Evolutionary conservation across 2,113 vertebrate species (phyloP).

Genomic region (Nothoprocta perdicaria): DNA sequence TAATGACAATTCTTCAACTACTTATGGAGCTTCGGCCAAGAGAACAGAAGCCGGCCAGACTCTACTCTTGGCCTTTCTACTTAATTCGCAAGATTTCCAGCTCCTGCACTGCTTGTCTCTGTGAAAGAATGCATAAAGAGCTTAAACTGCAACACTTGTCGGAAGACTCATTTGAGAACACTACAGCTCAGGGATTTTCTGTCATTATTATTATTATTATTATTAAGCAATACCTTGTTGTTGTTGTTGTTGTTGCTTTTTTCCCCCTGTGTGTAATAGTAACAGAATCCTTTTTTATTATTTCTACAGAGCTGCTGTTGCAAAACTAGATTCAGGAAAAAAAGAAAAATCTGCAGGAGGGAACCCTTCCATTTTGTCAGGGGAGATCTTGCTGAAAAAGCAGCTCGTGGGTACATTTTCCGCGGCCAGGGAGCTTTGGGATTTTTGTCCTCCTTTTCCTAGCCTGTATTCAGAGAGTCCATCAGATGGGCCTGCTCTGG

Average conservation of each 20-base stretch:
- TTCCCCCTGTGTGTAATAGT: neutral
- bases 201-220: too few species aligned
- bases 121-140: neutral
- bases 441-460: neutral
- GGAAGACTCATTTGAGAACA: neutral
- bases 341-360: neutral
- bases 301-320: neutral
- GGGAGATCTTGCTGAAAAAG: neutral
- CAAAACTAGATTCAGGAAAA: neutral
- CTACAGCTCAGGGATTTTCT: fast-evolving
- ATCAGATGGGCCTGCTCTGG: neutral
- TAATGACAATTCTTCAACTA: neutral
- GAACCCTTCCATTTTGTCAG: neutral
- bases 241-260: too few species aligned
- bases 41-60: neutral
- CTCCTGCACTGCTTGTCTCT: neutral
- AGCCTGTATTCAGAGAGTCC: fast-evolving
- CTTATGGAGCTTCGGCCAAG: neutral
- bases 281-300: neutral
- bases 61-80: slow-evolving; percentile 1
- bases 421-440: fast-evolving
- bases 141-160: neutral
- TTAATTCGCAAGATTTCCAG: neutral
- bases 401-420: fast-evolving
- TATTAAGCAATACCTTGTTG: neutral